Base-by-base conservation (phyloP, 2,113 vertebrate genomes). In the Oostethus manadensis region DNA sequence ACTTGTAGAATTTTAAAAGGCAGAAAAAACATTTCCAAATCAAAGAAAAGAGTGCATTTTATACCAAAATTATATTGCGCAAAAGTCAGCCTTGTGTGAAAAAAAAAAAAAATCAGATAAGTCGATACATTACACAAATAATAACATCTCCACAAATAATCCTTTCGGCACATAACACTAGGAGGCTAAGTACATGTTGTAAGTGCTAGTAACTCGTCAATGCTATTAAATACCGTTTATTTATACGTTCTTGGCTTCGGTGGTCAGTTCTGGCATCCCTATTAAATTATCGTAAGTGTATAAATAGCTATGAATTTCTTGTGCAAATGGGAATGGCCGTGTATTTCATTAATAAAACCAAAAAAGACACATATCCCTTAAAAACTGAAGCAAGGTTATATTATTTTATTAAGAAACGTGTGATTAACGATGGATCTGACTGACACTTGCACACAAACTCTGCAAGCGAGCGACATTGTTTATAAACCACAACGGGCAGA, bases 1-100 rank as follows among this genome's bases (percentile, higher is more conserved):
- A 90, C 85, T 91, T 45, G 91, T 81, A 91, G 86, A 92, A 93
- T 92, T 92, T 90, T 80, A 90, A 94, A 88, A 85, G 91, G 92
- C 84, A 91, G 88, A 90, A 92, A 91, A 55, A 89, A 90, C 83
- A 87, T 89, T 89, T 92, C 88, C 88, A 90, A 55, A 89, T 94
- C 88, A 89, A 94, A 88, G 92, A 89, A 70, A 85, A 74, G 85
- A 93, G 92, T 93, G 93, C 91, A 92, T 94, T 94, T 92, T 86
- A 90, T 87, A 91, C 88, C 84, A 79, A 90, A 89, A 87, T 88
- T 88, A 88, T 92, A 92, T 91, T 90, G 91, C 88, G 92, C 84
- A 88, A 55, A 88, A 90, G 90, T 91, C 88, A 92, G 89, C 79
- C 89, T 89, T 86, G 85, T 91, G 92, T 91, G 75, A 4, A 42